A percentile compares a stretch with the other conserved stretches of the same genome.
phyloP scores from a whole-genome alignment of 1,140 invertebrate genomes.

The Oncopeltus fasciatus region DNA sequence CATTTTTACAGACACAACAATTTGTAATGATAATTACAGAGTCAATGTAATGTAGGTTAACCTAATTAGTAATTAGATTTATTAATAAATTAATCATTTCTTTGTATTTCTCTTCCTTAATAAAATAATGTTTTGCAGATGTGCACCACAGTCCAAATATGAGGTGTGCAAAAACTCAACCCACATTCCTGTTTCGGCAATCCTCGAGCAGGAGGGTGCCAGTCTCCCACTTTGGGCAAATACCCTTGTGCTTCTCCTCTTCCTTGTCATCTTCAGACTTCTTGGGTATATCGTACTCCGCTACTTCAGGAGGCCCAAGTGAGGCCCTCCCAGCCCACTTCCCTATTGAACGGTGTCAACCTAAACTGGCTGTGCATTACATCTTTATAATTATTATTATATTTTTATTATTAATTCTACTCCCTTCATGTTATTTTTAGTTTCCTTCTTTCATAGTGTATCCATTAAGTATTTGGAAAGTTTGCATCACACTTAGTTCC shows the following conservation, averaged over 20 bases:
- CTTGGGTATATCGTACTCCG: constrained; percentile 62
- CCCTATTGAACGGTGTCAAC: not conserved
- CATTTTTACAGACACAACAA: too few species aligned
- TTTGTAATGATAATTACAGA: too few species aligned
- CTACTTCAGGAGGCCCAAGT: constrained; percentile 46
- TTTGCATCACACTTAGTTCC: too few species aligned
- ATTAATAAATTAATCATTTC: too few species aligned
- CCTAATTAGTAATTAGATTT: too few species aligned
- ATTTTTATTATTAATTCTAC: constrained; percentile 10
- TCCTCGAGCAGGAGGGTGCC: constrained; percentile 45
- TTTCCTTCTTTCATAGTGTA: too few species aligned
- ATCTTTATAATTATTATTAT: not conserved
- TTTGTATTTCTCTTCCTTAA: too few species aligned
- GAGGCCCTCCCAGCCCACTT: not conserved
- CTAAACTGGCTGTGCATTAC: constrained; percentile 15
- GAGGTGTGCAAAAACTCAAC: constrained; percentile 41
- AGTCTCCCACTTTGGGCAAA: constrained; percentile 56
- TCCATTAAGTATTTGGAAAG: too few species aligned
- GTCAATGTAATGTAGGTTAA: too few species aligned
- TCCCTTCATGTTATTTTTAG: too few species aligned
- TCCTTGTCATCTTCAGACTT: constrained; percentile 55
- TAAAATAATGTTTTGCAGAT: too few species aligned
- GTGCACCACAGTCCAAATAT: constrained; percentile 51
- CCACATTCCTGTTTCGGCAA: constrained; percentile 49
- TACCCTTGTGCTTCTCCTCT: constrained; percentile 54